Evolutionary conservation across 2,113 vertebrate species (phyloP).

Genomic region (Pterocles orientalis): DNA sequence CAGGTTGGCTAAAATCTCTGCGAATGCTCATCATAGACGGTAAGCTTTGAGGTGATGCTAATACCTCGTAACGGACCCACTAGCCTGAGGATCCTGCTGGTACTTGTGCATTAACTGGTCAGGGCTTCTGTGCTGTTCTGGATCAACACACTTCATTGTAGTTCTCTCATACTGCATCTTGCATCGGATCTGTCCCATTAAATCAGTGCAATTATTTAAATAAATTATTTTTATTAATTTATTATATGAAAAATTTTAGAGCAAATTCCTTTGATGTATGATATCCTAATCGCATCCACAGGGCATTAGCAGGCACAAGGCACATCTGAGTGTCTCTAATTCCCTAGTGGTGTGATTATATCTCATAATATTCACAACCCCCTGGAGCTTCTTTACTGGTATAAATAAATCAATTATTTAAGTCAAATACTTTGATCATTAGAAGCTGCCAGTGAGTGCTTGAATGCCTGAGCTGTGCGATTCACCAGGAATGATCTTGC

Average conservation of each 20-base stretch:
- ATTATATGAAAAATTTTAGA: conserved; percentile 55
- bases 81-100: neutral
- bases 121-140: neutral
- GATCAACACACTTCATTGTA: neutral
- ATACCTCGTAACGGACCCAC: accelerated
- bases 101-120: neutral
- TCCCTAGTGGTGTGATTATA: conserved; percentile 58
- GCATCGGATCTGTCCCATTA: conserved; percentile 36
- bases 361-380: conserved; percentile 59
- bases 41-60: neutral
- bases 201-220: conserved; percentile 64
- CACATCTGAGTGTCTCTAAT: conserved; percentile 60
- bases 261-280: conserved; percentile 65
- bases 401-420: conserved; percentile 77
- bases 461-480: conserved; percentile 15
- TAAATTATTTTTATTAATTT: conserved; percentile 65
- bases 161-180: conserved; percentile 2
- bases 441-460: conserved; percentile 28
- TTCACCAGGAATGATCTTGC: conserved; percentile 8
- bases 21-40: neutral
- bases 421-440: conserved; percentile 71
- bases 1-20: neutral
- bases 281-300: conserved; percentile 59
- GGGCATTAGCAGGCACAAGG: conserved; percentile 52
- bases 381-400: conserved; percentile 58